Evolutionary conservation across 2,888 invertebrate species (phyloP), one percentile per base, ranked within the genome.

Genomic region (Chrysomela aeneicollis): DNA sequence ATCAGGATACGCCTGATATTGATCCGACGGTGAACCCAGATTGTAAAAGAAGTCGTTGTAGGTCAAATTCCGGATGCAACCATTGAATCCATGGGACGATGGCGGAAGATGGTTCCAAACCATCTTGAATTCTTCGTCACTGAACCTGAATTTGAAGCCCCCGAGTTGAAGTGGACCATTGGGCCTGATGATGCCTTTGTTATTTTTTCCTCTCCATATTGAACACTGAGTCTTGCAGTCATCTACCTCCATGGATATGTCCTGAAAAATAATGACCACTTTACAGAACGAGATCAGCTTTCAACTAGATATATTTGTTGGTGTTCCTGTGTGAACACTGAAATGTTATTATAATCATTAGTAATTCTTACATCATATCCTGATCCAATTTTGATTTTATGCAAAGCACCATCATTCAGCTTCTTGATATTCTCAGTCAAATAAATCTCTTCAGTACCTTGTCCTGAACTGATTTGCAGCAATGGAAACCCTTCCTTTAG

Each of bases 41-140:
- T 98, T 95, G 82, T 97, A 97, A 74, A 93, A 90, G 88, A 92
- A 85, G 71, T 89, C 89, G 77, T 94, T 95, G 79, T 94, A 92
- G 0, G 95, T 92, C 70, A 98, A 87, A 82, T 98, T 97, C 72
- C 92, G 89, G 71, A 98, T 90, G 81, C 98, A 98, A 3, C 98
- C 98, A 51, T 87, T 86, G 80, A 95, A 96, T 64, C 91, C 90
- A 67, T 86, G 89, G 68, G 86, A 86, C 53, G 86, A 86, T 12
- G 89, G 89, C 1, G 94, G 93, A 5, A 86, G 84, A 74, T 90
- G 84, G 21, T 86, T 83, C 93, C 94, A 94, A 60, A 89, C 87
- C 62, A 89, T 87, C 30, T 86, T 84, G 0, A 84, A 80, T 0
- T 88, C 88, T 26, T 94, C 80, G 21, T 85, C 81, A n/a, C 84